Evolutionary conservation across 2,797 vertebrate genomes (phyloP).

Genomic region (Podarcis lilfordi): DNA sequence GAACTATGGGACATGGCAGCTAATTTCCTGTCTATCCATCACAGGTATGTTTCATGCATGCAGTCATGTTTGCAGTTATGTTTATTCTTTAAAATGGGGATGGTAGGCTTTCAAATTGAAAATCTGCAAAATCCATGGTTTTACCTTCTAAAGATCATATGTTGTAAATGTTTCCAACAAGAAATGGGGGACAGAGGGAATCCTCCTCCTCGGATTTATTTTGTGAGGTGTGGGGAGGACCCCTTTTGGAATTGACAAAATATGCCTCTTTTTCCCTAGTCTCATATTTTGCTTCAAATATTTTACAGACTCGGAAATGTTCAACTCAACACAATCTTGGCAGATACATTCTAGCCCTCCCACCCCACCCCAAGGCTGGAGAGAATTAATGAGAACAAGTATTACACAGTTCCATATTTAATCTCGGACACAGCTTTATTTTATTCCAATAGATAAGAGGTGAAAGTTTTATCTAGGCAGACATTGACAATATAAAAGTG

Average conservation of each 20-base stretch:
- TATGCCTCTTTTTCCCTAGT: not conserved
- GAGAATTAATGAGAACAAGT: not conserved
- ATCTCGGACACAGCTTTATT: not conserved
- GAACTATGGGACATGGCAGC: not conserved
- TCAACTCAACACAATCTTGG: not conserved
- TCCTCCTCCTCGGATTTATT: not conserved
- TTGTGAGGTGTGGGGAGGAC: not conserved
- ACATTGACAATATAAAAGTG: not conserved
- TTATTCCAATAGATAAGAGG: not conserved
- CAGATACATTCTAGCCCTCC: slow-evolving; percentile 24
- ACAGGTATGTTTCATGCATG: not conserved
- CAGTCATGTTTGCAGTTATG: too few species aligned
- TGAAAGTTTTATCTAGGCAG: not conserved
- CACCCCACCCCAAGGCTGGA: rapidly evolving
- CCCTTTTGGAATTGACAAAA: not conserved
- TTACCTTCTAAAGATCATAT: not conserved
- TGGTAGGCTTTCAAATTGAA: not conserved
- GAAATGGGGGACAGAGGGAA: not conserved
- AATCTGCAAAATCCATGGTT: not conserved
- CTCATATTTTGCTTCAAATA: not conserved
- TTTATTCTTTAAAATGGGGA: too few species aligned
- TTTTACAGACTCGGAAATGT: slow-evolving; percentile 24
- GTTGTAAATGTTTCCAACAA: not conserved
- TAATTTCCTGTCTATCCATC: not conserved
- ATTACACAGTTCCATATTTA: not conserved